phyloP scores from a whole-genome alignment of 2,888 invertebrate genomes.

The Xanthia togata region DNA sequence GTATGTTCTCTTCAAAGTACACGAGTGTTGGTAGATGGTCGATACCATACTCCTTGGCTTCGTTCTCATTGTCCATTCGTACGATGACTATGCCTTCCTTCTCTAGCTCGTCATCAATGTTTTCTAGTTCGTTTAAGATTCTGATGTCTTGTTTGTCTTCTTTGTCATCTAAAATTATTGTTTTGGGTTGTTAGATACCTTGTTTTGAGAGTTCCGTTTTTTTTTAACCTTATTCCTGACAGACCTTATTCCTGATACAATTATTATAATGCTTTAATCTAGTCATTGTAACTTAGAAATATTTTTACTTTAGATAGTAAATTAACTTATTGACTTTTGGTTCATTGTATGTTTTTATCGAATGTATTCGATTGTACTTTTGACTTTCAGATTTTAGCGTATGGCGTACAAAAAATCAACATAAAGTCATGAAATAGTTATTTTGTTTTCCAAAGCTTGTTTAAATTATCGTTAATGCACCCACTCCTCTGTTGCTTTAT shows the following conservation, averaged over 20 bases:
- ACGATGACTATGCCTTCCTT: conserved; percentile 97
- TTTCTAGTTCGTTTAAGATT: conserved; percentile 96
- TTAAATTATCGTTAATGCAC: conserved; percentile 39
- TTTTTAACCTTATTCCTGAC: too few relatives aligned
- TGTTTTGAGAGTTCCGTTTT: neutral
- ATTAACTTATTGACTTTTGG: neutral
- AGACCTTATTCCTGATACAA: neutral
- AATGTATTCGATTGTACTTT: neutral
- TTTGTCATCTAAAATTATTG: conserved; percentile 93
- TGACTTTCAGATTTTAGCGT: conserved; percentile 14
- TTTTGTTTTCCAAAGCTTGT: conserved; percentile 26
- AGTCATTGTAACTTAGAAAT: neutral
- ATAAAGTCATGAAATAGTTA: conserved; percentile 15
- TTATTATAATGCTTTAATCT: neutral
- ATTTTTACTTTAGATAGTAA: neutral
- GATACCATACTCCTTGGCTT: conserved; percentile 97
- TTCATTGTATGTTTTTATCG: neutral
- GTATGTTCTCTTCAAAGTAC: conserved; percentile 97
- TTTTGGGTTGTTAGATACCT: neutral
- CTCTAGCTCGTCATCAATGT: conserved; percentile 97
- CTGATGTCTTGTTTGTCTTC: conserved; percentile 97
- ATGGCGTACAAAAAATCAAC: conserved; percentile 20
- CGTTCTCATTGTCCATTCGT: conserved; percentile 96
- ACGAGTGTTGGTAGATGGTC: conserved; percentile 96
- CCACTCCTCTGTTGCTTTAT: conserved; percentile 28